Evolutionary conservation across 2,113 vertebrate species (phyloP), one percentile per base, ranked within the genome.

Genomic region (Sisor rabdophorus): DNA sequence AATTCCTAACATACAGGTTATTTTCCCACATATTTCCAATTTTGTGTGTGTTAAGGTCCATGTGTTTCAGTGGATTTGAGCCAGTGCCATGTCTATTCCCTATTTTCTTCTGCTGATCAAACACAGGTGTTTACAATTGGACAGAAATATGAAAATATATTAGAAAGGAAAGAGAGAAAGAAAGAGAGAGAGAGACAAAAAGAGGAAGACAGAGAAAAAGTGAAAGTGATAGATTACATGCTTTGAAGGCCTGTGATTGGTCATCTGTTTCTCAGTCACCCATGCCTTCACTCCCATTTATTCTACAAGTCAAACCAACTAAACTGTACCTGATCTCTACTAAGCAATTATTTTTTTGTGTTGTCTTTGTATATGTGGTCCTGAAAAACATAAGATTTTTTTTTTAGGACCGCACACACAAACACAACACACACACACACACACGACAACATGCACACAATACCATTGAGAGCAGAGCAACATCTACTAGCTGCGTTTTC

Each of bases 101-200:
- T 36, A 36, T 15, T 75, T 65, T 65, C 59, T 40, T n/a, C 24
- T 26, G 30, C 50, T 75, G 73, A 75, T 67, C 52, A 67, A 67
- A 22, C 47, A 47, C 74, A 76, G 74, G 74, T 76, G 74, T 65
- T 75, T 54, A 75, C 52, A 55, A 30, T 75, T 75, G 65, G 61
- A 75, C 60, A 75, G 36, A 74, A 32, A 75, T 60, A n/a, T 54
- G 48, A 40, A 16, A 75, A 53, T 52, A 16, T n/a, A 50, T 26
- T n/a, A 52, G 47, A 32, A n/a, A 32, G 32, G 13, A 9, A 10
- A 56, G 36, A 26, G 24, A 54, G 47, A 2, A 17, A 48, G 65
- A 28, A 40, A 26, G 10, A 48, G n/a, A 52, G n/a, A 1, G 55
- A 55, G 71, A 11, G 55, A 61, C 10, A 4, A 22, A 24, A 20